Percentiles rank a stretch among this genome's conserved stretches.
These are phyloP conservation scores for Drosophila infuscata DNA, from an alignment of 2,888 invertebrate genomes.

Conservation along the genomic window DNA sequence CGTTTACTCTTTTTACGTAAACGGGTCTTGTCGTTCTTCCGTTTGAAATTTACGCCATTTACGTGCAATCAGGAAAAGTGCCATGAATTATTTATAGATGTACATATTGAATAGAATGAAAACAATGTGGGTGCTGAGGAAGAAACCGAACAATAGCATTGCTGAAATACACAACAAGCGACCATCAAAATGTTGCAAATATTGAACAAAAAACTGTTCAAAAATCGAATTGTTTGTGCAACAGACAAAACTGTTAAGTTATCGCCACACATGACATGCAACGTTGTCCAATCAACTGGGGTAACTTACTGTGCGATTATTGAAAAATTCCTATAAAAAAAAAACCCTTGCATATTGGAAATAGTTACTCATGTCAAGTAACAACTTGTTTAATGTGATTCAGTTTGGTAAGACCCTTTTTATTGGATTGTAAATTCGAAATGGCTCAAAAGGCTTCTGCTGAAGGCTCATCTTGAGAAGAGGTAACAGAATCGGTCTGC, in stretches of 20 bases:
- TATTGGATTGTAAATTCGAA: not conserved
- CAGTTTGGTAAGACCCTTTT: not conserved
- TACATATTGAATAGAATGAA: slow-evolving; percentile 41
- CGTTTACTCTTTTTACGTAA: slow-evolving; percentile 6
- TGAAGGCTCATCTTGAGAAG: not conserved
- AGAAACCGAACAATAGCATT: slow-evolving; percentile 38
- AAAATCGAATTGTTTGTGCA: slow-evolving; percentile 3
- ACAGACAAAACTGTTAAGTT: slow-evolving; percentile 1
- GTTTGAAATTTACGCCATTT: slow-evolving; percentile 75
- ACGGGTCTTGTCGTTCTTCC: slow-evolving; percentile 54
- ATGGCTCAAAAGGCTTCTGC: not conserved
- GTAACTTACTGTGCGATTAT: not conserved
- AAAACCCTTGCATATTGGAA: not conserved
- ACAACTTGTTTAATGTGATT: not conserved
- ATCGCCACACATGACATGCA: not conserved
- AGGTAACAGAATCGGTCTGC: not conserved
- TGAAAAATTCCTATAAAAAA: not conserved
- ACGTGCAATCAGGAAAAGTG: slow-evolving; percentile 79
- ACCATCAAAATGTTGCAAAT: slow-evolving; percentile 33
- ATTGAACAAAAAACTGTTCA: slow-evolving; percentile 20
- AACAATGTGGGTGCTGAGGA: slow-evolving; percentile 6
- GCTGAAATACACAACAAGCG: slow-evolving; percentile 25
- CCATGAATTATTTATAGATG: slow-evolving; percentile 72
- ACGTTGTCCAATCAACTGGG: not conserved
- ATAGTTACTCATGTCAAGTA: not conserved